phyloP scores from a whole-genome alignment of 2,797 vertebrate genomes.

The Eidolon dupreanum region DNA sequence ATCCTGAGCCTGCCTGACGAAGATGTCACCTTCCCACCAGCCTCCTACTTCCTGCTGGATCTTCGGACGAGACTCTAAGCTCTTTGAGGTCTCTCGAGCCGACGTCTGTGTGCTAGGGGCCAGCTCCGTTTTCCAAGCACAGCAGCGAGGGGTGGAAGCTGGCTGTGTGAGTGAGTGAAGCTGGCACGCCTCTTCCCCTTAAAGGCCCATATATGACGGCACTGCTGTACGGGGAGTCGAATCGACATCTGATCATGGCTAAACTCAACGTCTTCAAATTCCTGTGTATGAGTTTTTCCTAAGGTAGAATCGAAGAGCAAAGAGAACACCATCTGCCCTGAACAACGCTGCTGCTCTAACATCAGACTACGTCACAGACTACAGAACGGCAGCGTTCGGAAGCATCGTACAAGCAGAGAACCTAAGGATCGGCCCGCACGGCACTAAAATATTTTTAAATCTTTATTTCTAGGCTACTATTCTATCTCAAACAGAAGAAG shows the following conservation, averaged over 20 bases:
- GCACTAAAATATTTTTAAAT: neutral
- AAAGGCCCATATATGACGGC: neutral
- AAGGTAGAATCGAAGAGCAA: neutral
- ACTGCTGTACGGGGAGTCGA: neutral
- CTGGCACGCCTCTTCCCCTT: neutral
- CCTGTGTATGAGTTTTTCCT: neutral
- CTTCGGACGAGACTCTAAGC: fast-evolving
- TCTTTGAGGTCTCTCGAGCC: neutral
- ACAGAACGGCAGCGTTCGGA: fast-evolving
- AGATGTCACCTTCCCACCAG: no score
- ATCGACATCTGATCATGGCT: neutral
- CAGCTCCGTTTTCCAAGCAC: neutral
- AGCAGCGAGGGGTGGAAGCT: neutral
- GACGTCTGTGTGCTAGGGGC: neutral
- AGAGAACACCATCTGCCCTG: neutral
- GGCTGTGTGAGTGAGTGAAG: neutral
- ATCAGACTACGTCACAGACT: neutral
- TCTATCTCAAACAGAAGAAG: neutral
- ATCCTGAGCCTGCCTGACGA: neutral
- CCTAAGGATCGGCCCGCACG: fast-evolving
- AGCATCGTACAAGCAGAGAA: neutral
- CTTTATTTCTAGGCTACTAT: neutral
- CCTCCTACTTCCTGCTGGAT: neutral
- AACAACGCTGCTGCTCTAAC: neutral
- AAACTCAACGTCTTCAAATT: neutral